Evolutionary conservation across 2,888 invertebrate genomes (phyloP).

Genomic region (Mythimna vitellina): DNA sequence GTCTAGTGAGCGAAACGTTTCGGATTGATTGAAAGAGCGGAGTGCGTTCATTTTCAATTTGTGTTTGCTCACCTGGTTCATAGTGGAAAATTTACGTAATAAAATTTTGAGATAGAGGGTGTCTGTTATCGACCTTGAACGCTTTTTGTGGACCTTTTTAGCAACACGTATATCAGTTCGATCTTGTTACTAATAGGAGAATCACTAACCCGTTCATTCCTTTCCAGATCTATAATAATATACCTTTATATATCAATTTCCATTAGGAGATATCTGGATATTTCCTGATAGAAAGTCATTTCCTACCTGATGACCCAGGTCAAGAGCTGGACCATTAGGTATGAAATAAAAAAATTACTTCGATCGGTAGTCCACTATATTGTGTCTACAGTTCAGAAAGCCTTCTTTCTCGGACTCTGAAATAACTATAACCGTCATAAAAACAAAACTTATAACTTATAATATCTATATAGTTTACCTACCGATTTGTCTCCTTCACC

Average conservation of each 20-base stretch:
- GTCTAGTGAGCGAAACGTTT: slow-evolving; percentile 43
- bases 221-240: not conserved
- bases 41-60: slow-evolving; percentile 44
- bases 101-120: not conserved
- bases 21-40: slow-evolving; percentile 55
- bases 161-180: not conserved
- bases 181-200: not conserved
- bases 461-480: no score
- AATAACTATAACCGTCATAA: slow-evolving; percentile 1
- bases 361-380: not conserved
- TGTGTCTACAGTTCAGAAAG: not conserved
- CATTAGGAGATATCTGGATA: not conserved
- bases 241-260: not conserved
- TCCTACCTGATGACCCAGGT: not conserved
- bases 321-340: not conserved
- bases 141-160: not conserved
- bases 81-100: not conserved
- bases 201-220: not conserved
- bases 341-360: not conserved
- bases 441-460: slow-evolving; percentile 11
- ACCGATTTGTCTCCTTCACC: slow-evolving; percentile 2
- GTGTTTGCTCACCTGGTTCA: slow-evolving; percentile 36
- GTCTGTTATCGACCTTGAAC: not conserved
- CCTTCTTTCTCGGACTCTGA: not conserved
- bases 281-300: no score